Evolutionary conservation across 2,888 invertebrate species (phyloP).

Genomic region (Machimus rusticus): DNA sequence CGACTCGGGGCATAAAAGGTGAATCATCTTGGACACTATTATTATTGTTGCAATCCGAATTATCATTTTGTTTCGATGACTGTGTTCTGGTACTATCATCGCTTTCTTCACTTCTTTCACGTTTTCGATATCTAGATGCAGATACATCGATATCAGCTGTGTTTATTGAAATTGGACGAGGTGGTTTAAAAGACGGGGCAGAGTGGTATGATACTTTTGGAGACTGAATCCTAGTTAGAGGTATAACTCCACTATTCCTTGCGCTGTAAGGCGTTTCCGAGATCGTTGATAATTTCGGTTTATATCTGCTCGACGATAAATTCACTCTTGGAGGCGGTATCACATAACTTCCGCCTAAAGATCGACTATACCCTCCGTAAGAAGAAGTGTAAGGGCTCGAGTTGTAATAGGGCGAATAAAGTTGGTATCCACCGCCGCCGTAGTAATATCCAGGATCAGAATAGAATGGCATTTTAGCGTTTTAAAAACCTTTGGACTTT

Average conservation of each 20-base stretch:
- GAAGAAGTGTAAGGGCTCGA: constrained; percentile 65
- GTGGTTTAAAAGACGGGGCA: constrained; percentile 63
- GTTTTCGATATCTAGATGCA: constrained; percentile 67
- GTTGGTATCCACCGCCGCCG: constrained; percentile 65
- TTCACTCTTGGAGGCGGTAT: constrained; percentile 55
- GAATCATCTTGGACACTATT: constrained; percentile 47
- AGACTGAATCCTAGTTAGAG: constrained; percentile 65
- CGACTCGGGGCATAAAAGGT: constrained; percentile 64
- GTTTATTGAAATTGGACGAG: constrained; percentile 78
- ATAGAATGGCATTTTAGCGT: constrained; percentile 70
- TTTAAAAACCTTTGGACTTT: background rate
- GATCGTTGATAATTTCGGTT: constrained; percentile 78
- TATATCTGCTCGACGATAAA: constrained; percentile 66
- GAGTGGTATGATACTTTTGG: constrained; percentile 65
- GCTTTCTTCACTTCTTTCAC: constrained; percentile 46
- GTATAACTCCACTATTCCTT: constrained; percentile 56
- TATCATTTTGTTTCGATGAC: background rate
- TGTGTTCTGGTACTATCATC: constrained; percentile 50
- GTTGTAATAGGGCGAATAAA: constrained; percentile 65
- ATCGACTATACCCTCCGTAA: constrained; percentile 68
- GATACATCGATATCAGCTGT: constrained; percentile 88
- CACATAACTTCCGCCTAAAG: constrained; percentile 55
- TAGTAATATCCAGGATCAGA: constrained; percentile 70
- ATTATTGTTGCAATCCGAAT: constrained; percentile 16
- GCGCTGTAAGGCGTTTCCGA: constrained; percentile 65